Percentiles rank a stretch among this genome's conserved stretches.
These are phyloP conservation scores for Chrysina gloriosa DNA, from an alignment of 2,888 invertebrate genomes.

Conservation along the genomic window DNA sequence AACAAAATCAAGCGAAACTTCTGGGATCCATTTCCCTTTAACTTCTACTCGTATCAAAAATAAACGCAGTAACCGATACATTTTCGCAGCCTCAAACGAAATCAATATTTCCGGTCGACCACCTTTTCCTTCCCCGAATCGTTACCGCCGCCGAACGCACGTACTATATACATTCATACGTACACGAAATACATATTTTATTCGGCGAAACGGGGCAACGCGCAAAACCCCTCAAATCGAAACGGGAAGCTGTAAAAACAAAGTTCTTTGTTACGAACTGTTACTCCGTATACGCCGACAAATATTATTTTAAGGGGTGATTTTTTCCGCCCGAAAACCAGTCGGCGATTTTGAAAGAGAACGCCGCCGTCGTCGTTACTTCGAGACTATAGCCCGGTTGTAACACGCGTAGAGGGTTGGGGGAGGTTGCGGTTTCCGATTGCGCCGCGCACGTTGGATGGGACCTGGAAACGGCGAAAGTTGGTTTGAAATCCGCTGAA, in stretches of 20 bases:
- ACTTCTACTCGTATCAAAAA: too few relatives aligned
- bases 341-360: conserved; percentile 7
- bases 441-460: background rate
- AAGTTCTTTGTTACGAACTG: conserved; percentile 60
- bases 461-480: background rate
- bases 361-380: background rate
- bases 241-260: conserved; percentile 60
- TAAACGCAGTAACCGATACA: too few relatives aligned
- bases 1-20: too few relatives aligned
- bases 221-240: conserved; percentile 20
- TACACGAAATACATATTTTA: background rate
- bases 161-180: background rate
- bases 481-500: background rate
- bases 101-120: conserved; percentile 25
- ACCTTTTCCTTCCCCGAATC: background rate
- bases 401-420: background rate
- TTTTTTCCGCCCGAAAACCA: conserved; percentile 49
- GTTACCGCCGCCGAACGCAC: too few relatives aligned
- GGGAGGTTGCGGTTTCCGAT: conserved; percentile 6
- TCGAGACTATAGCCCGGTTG: background rate
- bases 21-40: too few relatives aligned
- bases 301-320: conserved; percentile 61
- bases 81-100: too few relatives aligned
- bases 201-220: too few relatives aligned
- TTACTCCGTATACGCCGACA: conserved; percentile 58